A percentile compares a stretch with the other conserved stretches of the same genome.
Conservation (phyloP, 2,113 vertebrate species). For the Corydoras maculifer region DNA sequence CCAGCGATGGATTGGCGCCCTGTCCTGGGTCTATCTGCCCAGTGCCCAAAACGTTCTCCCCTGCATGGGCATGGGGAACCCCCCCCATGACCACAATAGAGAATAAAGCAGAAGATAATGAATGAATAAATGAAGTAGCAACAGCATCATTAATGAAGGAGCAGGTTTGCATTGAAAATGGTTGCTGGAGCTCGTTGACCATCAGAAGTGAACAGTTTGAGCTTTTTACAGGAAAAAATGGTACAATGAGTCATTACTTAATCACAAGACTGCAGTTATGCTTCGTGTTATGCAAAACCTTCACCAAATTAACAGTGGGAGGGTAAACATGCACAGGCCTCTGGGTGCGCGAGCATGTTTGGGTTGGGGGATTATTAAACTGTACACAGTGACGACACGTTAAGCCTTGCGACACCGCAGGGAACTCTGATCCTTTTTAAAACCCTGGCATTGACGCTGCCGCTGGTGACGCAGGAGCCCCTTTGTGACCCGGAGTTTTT, state of each 20-base stretch:
- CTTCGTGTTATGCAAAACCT: background rate
- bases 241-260: background rate
- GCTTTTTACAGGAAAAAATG: slow-evolving; percentile 3
- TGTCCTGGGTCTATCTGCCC: too few relatives aligned
- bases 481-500: slow-evolving; percentile 31
- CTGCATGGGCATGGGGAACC: too few relatives aligned
- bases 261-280: background rate
- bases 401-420: slow-evolving; percentile 36
- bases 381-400: slow-evolving; percentile 30
- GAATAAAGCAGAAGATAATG: too few relatives aligned
- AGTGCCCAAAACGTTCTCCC: too few relatives aligned
- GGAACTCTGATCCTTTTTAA: slow-evolving; percentile 40
- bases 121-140: too few relatives aligned
- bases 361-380: slow-evolving; percentile 33
- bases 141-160: too few relatives aligned
- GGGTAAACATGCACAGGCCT: slow-evolving; percentile 8
- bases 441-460: slow-evolving; percentile 35
- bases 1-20: too few relatives aligned
- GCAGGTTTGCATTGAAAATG: too few relatives aligned
- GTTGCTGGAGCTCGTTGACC: too few relatives aligned
- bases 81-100: too few relatives aligned
- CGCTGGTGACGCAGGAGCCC: slow-evolving; percentile 30
- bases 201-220: background rate
- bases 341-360: slow-evolving; percentile 13
- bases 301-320: background rate